A percentile compares a stretch with the other conserved stretches of the same genome.
phyloP scores from a whole-genome alignment of 2,797 vertebrate genomes.

The Amazona finschi region DNA sequence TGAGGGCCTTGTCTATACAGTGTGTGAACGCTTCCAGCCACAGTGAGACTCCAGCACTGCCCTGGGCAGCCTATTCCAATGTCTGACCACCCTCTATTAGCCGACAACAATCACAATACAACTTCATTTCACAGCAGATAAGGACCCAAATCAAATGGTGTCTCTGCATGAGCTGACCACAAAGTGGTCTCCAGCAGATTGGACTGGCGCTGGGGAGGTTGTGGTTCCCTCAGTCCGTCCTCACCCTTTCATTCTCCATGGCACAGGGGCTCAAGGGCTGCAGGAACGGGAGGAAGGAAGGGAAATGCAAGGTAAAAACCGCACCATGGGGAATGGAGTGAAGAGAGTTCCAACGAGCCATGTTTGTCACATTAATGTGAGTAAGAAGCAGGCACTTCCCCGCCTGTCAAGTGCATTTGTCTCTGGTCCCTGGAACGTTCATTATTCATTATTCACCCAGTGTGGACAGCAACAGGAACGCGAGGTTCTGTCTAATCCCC shows the following conservation, averaged over 20 bases:
- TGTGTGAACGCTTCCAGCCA: background rate
- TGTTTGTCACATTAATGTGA: slow-evolving; percentile 60
- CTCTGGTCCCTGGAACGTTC: slow-evolving; percentile 69
- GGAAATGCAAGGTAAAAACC: rapidly evolving
- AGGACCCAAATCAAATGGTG: background rate
- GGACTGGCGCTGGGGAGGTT: background rate
- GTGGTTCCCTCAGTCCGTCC: background rate
- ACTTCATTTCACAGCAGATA: background rate
- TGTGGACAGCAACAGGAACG: slow-evolving; percentile 32
- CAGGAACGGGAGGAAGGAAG: background rate
- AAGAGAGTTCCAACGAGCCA: slow-evolving; percentile 41
- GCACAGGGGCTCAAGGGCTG: background rate
- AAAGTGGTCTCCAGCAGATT: rapidly evolving
- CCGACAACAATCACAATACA: background rate
- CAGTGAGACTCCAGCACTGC: background rate
- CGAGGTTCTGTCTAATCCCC: slow-evolving; percentile 70
- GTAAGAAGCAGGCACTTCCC: slow-evolving; percentile 49
- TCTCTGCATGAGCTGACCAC: background rate
- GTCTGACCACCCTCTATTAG: background rate
- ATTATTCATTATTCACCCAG: slow-evolving; percentile 71
- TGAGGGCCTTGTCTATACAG: background rate
- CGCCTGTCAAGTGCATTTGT: slow-evolving; percentile 70
- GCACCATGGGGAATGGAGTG: background rate
- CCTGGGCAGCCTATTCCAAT: background rate
- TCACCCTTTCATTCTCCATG: background rate